A percentile compares a stretch with the other conserved stretches of the same genome.
phyloP scores from a whole-genome alignment of 30 jellyfish, hydroid and myxozoan species.

The Aurelia sp. region DNA sequence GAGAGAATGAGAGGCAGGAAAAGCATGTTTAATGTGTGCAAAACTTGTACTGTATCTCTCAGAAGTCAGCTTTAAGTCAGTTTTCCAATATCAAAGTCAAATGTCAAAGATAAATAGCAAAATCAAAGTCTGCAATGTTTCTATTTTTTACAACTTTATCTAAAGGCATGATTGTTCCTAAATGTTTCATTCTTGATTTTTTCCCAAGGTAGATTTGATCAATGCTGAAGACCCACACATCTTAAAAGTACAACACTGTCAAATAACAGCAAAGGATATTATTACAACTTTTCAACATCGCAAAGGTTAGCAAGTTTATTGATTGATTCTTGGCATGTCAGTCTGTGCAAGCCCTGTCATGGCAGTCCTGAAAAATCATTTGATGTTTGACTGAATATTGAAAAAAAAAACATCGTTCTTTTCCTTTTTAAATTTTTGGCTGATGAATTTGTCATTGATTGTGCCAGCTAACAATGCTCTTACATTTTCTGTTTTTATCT shows the following conservation, averaged over 20 bases:
- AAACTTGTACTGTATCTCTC: not conserved
- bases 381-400: no score
- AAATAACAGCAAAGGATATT: not conserved
- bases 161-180: not conserved
- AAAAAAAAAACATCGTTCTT: no score
- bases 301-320: not conserved
- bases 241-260: slow-evolving; percentile 10
- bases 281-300: not conserved
- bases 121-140: not conserved
- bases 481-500: not conserved
- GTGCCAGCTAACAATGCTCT: no score
- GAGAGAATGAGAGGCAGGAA: no score
- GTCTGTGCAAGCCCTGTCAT: no score
- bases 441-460: no score
- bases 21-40: no score
- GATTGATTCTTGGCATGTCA: no score
- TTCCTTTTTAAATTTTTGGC: no score
- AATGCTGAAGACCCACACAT: not conserved
- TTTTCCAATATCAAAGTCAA: no score
- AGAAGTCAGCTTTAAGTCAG: not conserved
- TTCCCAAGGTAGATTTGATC: slow-evolving; percentile 6
- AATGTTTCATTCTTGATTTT: not conserved
- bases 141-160: not conserved
- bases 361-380: no score
- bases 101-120: no score